Base-by-base conservation (phyloP, 2,113 vertebrate genomes). In the Pygoscelis antarcticus region DNA sequence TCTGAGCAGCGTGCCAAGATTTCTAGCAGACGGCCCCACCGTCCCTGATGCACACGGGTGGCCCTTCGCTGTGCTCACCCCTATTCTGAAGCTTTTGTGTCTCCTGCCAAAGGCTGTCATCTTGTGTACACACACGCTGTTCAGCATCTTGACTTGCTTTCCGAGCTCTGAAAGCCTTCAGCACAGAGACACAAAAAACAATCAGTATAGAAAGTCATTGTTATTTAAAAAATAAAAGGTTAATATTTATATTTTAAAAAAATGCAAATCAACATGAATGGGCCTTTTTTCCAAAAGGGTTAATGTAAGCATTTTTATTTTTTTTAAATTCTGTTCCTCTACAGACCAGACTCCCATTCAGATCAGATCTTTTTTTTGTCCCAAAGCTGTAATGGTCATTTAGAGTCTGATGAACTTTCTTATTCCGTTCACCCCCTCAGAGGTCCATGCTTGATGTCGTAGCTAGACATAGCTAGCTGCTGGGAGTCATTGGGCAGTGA, bases 21-120 rank as follows among this genome's bases (percentile, higher is more conserved):
- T 91, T 75, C 86, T 30, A 72, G 74, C 83, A 69, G 75, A n/a
- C 62, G 62, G 58, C 72, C 66, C 60, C 58, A 3, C 32, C 16
- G 2, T 62, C 57, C 78, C 62, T 32, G 44, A 17, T 0, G 1
- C 54, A 49, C 68, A 55, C 0, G 62, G 91, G 96, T 91, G 84
- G 93, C 89, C 95, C 91, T 89, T 79, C 0, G 0, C 87, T 85
- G 46, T 13, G 68, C 65, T 84, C n/a, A 11, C 87, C 60, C n/a
- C 0, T 36, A 4, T 13, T 87, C 87, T 60, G 87, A 74, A 90
- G 75, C 75, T n/a, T 85, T 91, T 93, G 75, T 94, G 91, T 91
- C 42, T 47, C 49, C 62, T 93, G 82, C 89, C 91, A 93, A 71
- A 93, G 81, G 62, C 91, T 94, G 85, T 93, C 94, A 81, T 83